Base-by-base conservation (phyloP, 37 sponge, comb jelly and placozoan species). In the Aplysina aerophoba region DNA sequence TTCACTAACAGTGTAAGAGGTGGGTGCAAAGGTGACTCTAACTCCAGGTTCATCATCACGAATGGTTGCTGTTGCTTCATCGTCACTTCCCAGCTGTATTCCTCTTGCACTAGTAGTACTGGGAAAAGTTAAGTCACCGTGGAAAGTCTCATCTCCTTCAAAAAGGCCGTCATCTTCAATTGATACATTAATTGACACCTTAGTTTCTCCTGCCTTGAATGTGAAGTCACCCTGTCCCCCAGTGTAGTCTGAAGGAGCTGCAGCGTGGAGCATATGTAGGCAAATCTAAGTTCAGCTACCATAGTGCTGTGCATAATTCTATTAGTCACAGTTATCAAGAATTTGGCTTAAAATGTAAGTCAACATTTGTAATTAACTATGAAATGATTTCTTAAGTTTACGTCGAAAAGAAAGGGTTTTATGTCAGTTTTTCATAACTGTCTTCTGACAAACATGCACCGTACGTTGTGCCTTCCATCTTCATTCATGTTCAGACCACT, bases 1-100 rank as follows among this genome's bases (percentile, higher is more conserved):
- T 53, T 86, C 86, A 50, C 54, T 5, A 1, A 86, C 79, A 14
- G 22, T 64, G 55, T 86, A 86, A 0, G 33, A 16, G 27, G 80
- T 37, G 0, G 33, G 62, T 20, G 16, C 54, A 60, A 86, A 79
- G 17, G 31, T 33, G 3, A 72, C 66, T 41, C 34, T 28, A 62
- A 62, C 11, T 62, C 25, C 25, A 25, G 25, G 4, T 22, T 62
- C 63, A 62, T 62, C 63, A 62, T 62, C 63, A 2, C 2, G 5
- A 13, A 62, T 62, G 63, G 63, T 62, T 22, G 27, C 12, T 25
- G 63, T 62, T 62, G 63, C 63, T 62, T 62, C 63, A 25, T 2
- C 11, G 63, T 62, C 63, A 62, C 11, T 62, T 62, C 63, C 63
- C n/a, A 25, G 63, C 63, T 13, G 4, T 27, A 62, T 25, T 3